Base-by-base conservation (phyloP, 2,888 invertebrate genomes). In the Trachelus troglodyta region DNA sequence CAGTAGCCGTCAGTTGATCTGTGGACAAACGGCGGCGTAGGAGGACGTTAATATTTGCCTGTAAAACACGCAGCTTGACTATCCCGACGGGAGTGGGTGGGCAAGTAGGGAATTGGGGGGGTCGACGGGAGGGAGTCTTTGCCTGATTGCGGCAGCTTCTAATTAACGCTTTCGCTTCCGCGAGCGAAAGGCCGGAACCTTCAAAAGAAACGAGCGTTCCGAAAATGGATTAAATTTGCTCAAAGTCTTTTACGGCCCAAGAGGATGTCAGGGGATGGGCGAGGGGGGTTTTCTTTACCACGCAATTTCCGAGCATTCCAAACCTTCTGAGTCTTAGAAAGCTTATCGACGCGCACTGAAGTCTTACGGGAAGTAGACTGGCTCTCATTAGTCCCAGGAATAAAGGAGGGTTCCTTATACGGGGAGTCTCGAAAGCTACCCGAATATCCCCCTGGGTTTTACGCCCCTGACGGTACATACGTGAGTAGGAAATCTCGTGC, bases 151-250 rank as follows among this genome's bases (percentile, higher is more conserved):
- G 82, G 81, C 83, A 79, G 84, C 83, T 86, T 88, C 87, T 87
- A 90, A 90, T 90, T 89, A 89, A 89, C 87, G 89, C 86, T 84
- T 87, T 83, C 82, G 82, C 83, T 56, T 56, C 56, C 83, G 82
- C 84, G 79, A 83, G 79, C 80, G 23, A 56, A 56, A 23, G 23
- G 56, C 79, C 83, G 82, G 82, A 76, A 74, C 76, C 37, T 83
- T 87, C 87, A 89, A 89, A 89, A 85, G 82, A 79, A 79, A 84
- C 85, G 85, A 79, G 79, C 56, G 56, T 0, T 82, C 84, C 82
- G 82, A 85, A 87, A 87, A 85, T 84, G 83, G 82, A 85, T 88
- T 87, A 87, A 85, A 77, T 84, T 81, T 83, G 83, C 82, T 81
- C 23, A 15, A 56, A 56, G 56, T 23, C 56, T 56, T 56, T 56